Evolutionary conservation across 2,797 vertebrate species (phyloP).

Genomic region (Pseudopleuronectes americanus): DNA sequence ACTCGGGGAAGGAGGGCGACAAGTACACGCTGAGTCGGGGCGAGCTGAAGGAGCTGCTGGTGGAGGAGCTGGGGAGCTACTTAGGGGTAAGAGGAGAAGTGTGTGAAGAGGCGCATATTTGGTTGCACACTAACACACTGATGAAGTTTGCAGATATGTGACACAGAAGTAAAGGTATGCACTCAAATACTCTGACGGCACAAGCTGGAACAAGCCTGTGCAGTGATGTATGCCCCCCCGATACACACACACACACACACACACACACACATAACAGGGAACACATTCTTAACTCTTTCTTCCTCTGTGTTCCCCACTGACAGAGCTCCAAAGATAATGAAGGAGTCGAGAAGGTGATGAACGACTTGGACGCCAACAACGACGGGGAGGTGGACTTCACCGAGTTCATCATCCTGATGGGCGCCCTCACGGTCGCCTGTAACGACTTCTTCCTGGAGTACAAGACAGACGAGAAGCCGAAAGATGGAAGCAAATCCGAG

Average conservation of each 20-base stretch:
- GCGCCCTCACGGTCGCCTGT: constrained; percentile 96
- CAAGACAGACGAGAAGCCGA: constrained; percentile 90
- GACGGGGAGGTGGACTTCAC: constrained; percentile 89
- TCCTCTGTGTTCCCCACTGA: constrained; percentile 8
- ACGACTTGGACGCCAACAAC: constrained; percentile 86
- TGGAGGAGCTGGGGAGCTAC: constrained; percentile 86
- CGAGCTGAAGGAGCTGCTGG: constrained; percentile 84
- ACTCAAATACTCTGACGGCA: constrained; percentile 16
- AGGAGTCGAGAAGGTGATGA: constrained; percentile 87
- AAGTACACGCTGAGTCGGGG: constrained; percentile 85
- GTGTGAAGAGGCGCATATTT: constrained; percentile 32
- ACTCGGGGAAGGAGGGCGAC: constrained; percentile 87
- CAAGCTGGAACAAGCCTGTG: constrained; percentile 66
- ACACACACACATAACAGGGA: constrained; percentile 13
- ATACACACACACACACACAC: constrained; percentile 5
- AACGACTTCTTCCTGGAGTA: constrained; percentile 90
- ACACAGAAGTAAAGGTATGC: constrained; percentile 57
- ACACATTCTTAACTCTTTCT: constrained; percentile 37
- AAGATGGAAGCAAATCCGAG: constrained; percentile 77
- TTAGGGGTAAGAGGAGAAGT: constrained; percentile 79
- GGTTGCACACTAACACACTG: constrained; percentile 22
- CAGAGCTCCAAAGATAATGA: constrained; percentile 86
- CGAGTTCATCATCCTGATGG: constrained; percentile 92
- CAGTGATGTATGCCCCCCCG: constrained; percentile 35
- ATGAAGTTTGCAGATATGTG: constrained; percentile 47